Conservation (phyloP, 2,113 vertebrate genomes). For the Dicrurus megarhynchus region DNA sequence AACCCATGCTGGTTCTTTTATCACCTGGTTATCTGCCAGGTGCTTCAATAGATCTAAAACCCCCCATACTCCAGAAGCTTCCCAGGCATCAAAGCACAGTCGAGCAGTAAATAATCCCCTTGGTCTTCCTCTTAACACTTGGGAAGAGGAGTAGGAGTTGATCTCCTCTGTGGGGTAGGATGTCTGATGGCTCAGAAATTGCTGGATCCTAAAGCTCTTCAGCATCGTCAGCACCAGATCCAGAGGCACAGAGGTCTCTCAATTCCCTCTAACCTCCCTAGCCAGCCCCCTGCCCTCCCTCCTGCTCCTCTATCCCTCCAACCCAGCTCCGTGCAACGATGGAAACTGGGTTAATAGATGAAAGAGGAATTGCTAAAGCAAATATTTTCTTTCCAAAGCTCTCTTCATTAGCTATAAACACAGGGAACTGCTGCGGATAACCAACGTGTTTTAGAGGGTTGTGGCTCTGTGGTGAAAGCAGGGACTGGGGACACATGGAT, state of each 20-base stretch:
- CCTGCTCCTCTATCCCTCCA: neutral
- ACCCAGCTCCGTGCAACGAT: rapidly evolving
- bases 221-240: rapidly evolving
- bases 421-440: rapidly evolving
- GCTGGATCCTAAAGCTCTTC: neutral
- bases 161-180: rapidly evolving
- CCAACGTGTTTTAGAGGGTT: neutral
- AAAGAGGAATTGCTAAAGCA: neutral
- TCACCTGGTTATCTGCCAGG: neutral
- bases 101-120: neutral
- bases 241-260: neutral
- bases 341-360: neutral
- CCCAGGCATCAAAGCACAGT: neutral
- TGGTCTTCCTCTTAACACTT: neutral
- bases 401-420: neutral
- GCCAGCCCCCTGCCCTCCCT: neutral
- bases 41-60: neutral
- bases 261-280: neutral
- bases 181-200: neutral
- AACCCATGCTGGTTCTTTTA: neutral
- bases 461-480: neutral
- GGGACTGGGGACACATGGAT: neutral
- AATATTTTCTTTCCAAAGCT: conserved; percentile 26
- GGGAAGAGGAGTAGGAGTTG: neutral
- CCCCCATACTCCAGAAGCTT: neutral